Evolutionary conservation across 1,140 invertebrate species (phyloP), one percentile per base, ranked within the genome.

Genomic region (Rhopalosiphum padi): DNA sequence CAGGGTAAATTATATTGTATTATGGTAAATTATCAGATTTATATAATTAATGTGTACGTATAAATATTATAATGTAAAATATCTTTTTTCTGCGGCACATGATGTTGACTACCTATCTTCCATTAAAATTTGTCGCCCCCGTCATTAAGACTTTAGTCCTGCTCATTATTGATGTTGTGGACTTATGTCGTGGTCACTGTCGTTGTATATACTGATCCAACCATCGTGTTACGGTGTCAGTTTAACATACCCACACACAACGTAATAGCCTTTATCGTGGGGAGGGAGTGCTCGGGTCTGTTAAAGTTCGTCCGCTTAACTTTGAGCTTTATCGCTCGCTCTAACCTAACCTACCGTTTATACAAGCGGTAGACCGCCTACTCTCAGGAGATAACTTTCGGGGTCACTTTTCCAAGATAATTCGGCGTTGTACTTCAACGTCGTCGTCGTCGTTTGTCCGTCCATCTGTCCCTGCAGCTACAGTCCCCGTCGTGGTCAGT

Each of bases 341-440:
- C 90, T 23, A 46, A 18, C 89, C 37, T 90, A 15, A 43, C 25
- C 21, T 53, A 37, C 30, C 86, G 86, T 87, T 89, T 53, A 89
- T 53, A 37, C n/a, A 41, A 41, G n/a, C n/a, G 46, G 48, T n/a
- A 7, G 87, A 89, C 48, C 87, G 21, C 48, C 48, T 77, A 48
- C 8, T 25, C 23, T 3, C 37, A 60, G 25, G 15, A 37, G 90
- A 22, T 92, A 83, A 92, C 90, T 46, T 55, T 92, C 43, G 68
- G 90, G 90, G 68, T 92, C 68, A 83, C 60, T 92, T 92, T 92
- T 77, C 60, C 68, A 91, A 91, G 90, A 91, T 91, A 91, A 91
- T 82, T 46, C n/a, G 8, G 18, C 30, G 18, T 68, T 43, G 30
- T 82, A 91, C 82, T 77, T 92, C 68, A 92, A 92, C 37, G 60